Evolutionary conservation across 2,797 vertebrate genomes (phyloP).

Genomic region (Helarctos malayanus): DNA sequence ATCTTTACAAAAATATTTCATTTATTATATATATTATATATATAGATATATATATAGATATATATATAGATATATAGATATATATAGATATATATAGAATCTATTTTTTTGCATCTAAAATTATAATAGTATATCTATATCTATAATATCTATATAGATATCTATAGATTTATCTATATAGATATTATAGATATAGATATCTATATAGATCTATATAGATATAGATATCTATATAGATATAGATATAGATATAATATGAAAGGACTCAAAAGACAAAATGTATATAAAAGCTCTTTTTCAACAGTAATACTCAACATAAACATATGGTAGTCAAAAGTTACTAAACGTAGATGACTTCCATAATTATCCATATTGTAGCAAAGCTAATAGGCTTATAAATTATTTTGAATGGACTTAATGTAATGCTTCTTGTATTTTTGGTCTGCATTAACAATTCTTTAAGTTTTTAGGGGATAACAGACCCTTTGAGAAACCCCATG

Average conservation of each 20-base stretch:
- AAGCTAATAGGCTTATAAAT: background rate
- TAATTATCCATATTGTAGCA: background rate
- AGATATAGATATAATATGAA: background rate
- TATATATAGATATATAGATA: too few relatives aligned
- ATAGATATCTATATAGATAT: too few relatives aligned
- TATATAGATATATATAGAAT: background rate
- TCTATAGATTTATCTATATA: too few relatives aligned
- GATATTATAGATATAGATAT: too few relatives aligned
- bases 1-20: too few relatives aligned
- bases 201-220: too few relatives aligned
- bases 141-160: too few relatives aligned
- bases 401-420: background rate
- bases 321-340: background rate
- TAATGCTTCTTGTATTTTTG: conserved; percentile 1
- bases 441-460: background rate
- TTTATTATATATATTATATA: too few relatives aligned
- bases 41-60: too few relatives aligned
- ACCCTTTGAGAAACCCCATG: background rate
- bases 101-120: conserved; percentile 8
- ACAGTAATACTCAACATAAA: background rate
- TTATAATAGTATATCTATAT: background rate
- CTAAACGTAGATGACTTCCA: background rate
- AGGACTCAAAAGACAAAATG: background rate
- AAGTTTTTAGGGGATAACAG: background rate
- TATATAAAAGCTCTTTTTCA: background rate